A percentile compares a stretch with the other conserved stretches of the same genome.
Conservation (phyloP, 2,797 vertebrate species). For the Poliocrania exsul region DNA sequence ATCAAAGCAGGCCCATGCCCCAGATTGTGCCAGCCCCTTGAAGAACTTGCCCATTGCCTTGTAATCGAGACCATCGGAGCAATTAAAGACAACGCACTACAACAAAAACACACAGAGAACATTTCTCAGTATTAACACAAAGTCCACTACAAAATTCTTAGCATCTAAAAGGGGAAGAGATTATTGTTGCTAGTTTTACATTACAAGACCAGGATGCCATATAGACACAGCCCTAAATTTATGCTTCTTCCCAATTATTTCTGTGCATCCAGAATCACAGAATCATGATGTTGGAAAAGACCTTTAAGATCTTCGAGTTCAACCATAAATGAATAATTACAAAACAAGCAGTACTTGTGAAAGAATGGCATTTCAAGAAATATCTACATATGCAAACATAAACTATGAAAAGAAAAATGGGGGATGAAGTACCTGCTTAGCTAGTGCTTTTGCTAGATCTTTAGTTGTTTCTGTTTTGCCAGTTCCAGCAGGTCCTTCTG, state of each 20-base stretch:
- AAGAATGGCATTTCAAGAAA: neutral
- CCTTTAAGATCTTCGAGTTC: neutral
- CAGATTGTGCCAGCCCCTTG: slow-evolving; percentile 92
- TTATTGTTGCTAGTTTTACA: neutral
- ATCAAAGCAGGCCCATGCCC: slow-evolving; percentile 95
- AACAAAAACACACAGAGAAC: slow-evolving; percentile 4
- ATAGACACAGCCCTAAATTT: neutral
- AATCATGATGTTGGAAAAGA: neutral
- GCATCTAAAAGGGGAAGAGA: neutral
- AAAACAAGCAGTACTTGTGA: neutral
- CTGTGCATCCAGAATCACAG: neutral
- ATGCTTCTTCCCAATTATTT: neutral
- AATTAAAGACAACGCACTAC: slow-evolving; percentile 96
- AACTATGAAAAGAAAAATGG: neutral
- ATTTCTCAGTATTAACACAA: neutral
- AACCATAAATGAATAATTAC: neutral
- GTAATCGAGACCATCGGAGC: slow-evolving; percentile 93
- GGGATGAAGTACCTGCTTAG: slow-evolving; percentile 87
- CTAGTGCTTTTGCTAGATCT: slow-evolving; percentile 95
- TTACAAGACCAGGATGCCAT: neutral
- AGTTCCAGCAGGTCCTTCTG: slow-evolving; percentile 95
- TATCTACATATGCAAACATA: neutral
- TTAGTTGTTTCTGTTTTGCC: slow-evolving; percentile 97
- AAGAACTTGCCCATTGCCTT: slow-evolving; percentile 98
- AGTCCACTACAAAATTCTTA: neutral